Evolutionary conservation across 2,888 invertebrate species (phyloP), one percentile per base, ranked within the genome.

Genomic region (Mantis religiosa): DNA sequence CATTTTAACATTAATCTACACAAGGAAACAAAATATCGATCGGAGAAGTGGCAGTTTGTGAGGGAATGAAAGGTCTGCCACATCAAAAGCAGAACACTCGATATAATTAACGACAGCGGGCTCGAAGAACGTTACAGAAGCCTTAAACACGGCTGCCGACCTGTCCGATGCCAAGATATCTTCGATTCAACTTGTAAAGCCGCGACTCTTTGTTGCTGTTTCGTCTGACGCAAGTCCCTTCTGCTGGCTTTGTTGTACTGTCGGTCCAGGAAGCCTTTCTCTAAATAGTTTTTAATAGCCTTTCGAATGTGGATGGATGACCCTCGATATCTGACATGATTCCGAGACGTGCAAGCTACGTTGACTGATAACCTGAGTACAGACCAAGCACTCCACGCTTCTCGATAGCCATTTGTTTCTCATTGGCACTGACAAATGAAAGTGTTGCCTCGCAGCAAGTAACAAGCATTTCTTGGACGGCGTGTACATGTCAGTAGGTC

Each of bases 351-450:
- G 34, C n/a, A 27, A 47, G 85, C 34, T 85, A 85, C 85, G 85
- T 85, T 85, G 85, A 85, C 85, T 85, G 85, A 85, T 85, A 85
- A 85, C 85, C 20, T 1, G 28, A 85, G 47, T 85, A 20, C 85
- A 41, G 30, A 30, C 47, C 41, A 85, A 41, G 47, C 85, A 71
- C 54, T n/a, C 28, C 30, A 30, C 71, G 86, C 81, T 86, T 86
- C 86, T 27, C 81, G 86, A 81, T 86, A 30, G 86, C 86, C 54
- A 81, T 86, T 86, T 86, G 86, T 86, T 86, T 81, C 86, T 86
- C 86, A 86, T 86, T 86, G 86, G 86, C 86, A 86, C 86, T 86
- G 86, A 86, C 86, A 86, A 86, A 86, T 86, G 86, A 86, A 86
- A 86, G 86, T 86, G 86, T 81, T 86, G 81, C 86, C 27, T 71